Base-by-base conservation (phyloP, 2,797 vertebrate genomes). In the Rhodeus uyekii region DNA sequence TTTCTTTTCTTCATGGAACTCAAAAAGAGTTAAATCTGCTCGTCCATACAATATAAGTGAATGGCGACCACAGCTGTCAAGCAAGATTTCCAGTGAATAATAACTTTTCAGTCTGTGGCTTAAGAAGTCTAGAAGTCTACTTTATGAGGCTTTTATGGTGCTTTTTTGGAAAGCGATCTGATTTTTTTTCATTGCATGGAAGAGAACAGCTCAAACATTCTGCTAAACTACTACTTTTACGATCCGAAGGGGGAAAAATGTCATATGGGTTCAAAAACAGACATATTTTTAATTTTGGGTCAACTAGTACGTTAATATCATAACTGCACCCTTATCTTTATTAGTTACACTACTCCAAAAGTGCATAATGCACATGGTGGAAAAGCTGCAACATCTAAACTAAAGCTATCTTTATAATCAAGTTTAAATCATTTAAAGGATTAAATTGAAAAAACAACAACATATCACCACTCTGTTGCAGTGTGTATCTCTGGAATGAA, bases 401-500 rank as follows among this genome's bases (percentile, higher is more conserved):
- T 61, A 71, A 48, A 46, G 32, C 12, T 8, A n/a, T 34, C 19
- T 73, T n/a, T 38, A 19, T 60, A 58, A 42, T 39, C 61, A 60
- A 72, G 14, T 55, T 39, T 8, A 44, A 48, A 50, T 36, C 16
- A 61, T 63, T 16, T 22, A 32, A 38, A 42, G 24, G 18, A 55
- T 58, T 76, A 55, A 58, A 82, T 27, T 76, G 38, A 1, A 48
- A 46, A 76, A 60, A 46, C 12, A 60, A 46, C 12, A 61, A 24
- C 63, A 27, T 34, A 36, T 44, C 67, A 77, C 13, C 78, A 69
- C 81, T 80, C 72, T 76, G 75, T 85, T 76, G 68, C 32, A 60
- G 81, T 38, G 61, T 39, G 19, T 64, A 77, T 83, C 39, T 63
- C 74, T 84, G 76, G 80, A 88, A 85, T 73, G 50, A 83, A 84